Evolutionary conservation across 2,113 vertebrate genomes (phyloP), one percentile per base, ranked within the genome.

Genomic region (Syngnathus typhle): DNA sequence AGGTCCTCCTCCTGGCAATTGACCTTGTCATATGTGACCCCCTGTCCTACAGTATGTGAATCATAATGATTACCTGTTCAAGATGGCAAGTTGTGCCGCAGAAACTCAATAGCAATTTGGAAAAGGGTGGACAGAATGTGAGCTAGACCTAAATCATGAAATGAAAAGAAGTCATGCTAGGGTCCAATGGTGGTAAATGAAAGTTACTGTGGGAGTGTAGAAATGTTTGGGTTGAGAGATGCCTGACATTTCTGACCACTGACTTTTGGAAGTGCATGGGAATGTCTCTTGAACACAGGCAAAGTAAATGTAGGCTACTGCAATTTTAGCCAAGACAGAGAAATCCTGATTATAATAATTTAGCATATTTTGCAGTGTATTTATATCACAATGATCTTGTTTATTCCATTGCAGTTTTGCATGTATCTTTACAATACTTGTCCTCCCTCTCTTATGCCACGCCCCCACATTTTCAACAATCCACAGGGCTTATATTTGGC

Each of bases 31-130:
- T 43, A 41, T 61, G 39, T 61, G 60, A 18, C 15, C 5, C 18
- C 47, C 47, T 2, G 54, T 27, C 23, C 23, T 23, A 32, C 27
- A 32, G 27, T 32, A 32, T 19, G 18, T 60, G 39, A 60, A 60
- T 39, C 58, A 60, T n/a, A 60, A 60, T 60, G 37, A 60, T 61
- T 41, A 61, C 60, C 19, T 41, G 38, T 61, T 41, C 18, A 60
- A 60, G 59, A 60, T n/a, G n/a, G 59, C 59, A 23, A 39, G 38
- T 41, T 41, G 59, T 21, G 56, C 8, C 0, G 19, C 38, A 43
- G 1, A 18, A 61, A 12, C 59, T 41, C 59, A 11, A 41, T 12
- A 41, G 59, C 19, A 39, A 61, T 61, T 41, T 41, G 58, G 32
- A 16, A 60, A 39, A 19, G 9, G 3, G 9, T 9, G 16, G 38